Evolutionary conservation across 1,140 invertebrate genomes (phyloP), one percentile per base, ranked within the genome.

Genomic region (Zeugodacus cucurbitae): DNA sequence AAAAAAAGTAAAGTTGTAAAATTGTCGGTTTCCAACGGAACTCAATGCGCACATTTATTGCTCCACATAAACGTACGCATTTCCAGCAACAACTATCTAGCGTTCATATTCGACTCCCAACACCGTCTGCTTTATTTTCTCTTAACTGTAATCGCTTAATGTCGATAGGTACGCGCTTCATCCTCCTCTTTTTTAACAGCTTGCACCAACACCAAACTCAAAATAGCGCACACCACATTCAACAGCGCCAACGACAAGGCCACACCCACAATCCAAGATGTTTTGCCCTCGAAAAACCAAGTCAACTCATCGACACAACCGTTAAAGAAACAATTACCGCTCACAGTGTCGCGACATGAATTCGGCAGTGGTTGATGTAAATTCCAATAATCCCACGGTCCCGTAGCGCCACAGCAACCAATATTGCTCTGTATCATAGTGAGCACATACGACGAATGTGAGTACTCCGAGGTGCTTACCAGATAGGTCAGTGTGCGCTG

Each of bases 341-440:
- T 98, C 2, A 98, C 96, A 0, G 96, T 96, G 92, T 98, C 97
- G 10, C 97, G 95, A 90, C 97, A 98, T 87, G 97, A 96, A 17
- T 95, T 95, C 1, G 97, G 97, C 48, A 98, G 90, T 0, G 97
- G 97, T 91, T 97, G 96, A 89, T 95, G 95, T 89, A 97, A 90
- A 41, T 94, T 94, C 82, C 97, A 94, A 94, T 97, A 98, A 93
- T 98, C 97, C 92, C 95, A 95, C 0, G 97, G 96, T 0, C 97
- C 97, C 86, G 96, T 95, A 1, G 97, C 97, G 14, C 97, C 97
- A 89, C 97, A 98, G 91, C 97, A 98, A 41, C 96, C 97, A 90
- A 98, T 97, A 89, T 96, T 96, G 95, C 98, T 97, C 93, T 98
- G 97, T 22, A 98, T 96, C 93, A 97, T 95, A 89, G 96, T 95